Base-by-base conservation (phyloP, 2,113 vertebrate genomes). In the Choloepus hoffmanni region DNA sequence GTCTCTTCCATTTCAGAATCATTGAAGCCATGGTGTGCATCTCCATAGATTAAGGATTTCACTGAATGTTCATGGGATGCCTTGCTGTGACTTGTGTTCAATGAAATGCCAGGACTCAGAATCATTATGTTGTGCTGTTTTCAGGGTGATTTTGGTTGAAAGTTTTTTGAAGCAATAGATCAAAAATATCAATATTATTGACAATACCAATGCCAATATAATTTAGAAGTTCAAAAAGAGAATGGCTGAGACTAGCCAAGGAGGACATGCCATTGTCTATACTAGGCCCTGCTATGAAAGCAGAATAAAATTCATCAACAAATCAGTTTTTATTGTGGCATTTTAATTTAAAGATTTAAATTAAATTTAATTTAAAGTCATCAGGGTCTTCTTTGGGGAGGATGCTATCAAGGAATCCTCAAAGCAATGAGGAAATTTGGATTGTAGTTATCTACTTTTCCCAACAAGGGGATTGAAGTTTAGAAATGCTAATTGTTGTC, bases 1-100 rank as follows among this genome's bases (percentile, higher is more conserved):
- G 36, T 99, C 99, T 72, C 99, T 30, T 99, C 99, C 97, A 99
- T 98, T 82, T 99, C 99, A 21, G 98, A 99, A 94, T 99, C 99
- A 0, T 99, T 99, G 88, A 98, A 99, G 28, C 97, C 97, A 48
- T 93, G 97, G 89, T 98, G 98, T 68, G 98, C 97, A 1, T 99
- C 98, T 92, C 96, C 98, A 13, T 83, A 98, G 21, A 97, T 24
- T 5, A 98, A 97, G 0, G 96, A 98, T 43, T 92, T 95, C 3
- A 94, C 86, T 62, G 97, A 99, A 94, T 98, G 98, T 12, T 98
- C 97, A 0, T 99, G 99, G 0, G 99, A 99, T 15, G 98, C 97
- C 1, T 96, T 50, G 3, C 98, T 98, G 13, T 23, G 98, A 96
- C 3, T 98, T 98, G 83, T 99, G 45, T 48, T 99, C 99, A 97